Percentiles rank a stretch among this genome's conserved stretches.
Conservation (phyloP, 2,888 invertebrate genomes). For the Trichogramma evanescens region DNA sequence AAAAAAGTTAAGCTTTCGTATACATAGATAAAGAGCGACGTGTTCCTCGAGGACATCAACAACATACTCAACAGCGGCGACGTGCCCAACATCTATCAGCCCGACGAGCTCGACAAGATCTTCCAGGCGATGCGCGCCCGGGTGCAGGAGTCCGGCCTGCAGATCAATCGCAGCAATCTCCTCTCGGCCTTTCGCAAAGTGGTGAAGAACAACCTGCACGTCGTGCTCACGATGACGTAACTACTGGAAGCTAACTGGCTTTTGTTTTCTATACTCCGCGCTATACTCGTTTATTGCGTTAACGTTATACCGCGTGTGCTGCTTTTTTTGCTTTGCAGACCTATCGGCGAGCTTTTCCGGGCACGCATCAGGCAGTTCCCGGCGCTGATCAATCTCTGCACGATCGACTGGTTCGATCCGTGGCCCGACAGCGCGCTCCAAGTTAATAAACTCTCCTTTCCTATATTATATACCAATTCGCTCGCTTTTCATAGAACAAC, state of each 20-base stretch:
- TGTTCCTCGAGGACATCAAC: constrained; percentile 82
- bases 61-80: constrained; percentile 83
- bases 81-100: constrained; percentile 79
- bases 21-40: constrained; percentile 77
- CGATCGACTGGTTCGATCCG: constrained; percentile 88
- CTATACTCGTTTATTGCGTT: neutral
- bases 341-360: constrained; percentile 74
- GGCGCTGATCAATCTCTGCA: constrained; percentile 84
- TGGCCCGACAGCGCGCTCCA: constrained; percentile 82
- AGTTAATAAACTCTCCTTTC: constrained; percentile 47
- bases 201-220: constrained; percentile 74
- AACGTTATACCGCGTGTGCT: neutral
- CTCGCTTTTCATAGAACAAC: neutral
- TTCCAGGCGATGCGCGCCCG: constrained; percentile 67
- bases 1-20: neutral
- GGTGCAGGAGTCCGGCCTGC: constrained; percentile 66
- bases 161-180: constrained; percentile 76
- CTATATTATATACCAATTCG: neutral
- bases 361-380: constrained; percentile 80
- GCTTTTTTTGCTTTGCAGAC: constrained; percentile 50
- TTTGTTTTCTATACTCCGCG: no score
- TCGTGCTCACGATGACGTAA: constrained; percentile 67
- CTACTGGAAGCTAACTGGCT: no score
- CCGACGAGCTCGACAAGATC: constrained; percentile 73
- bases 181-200: constrained; percentile 75